Base-by-base conservation (phyloP, 1,140 invertebrate species). In the Pseudomyrmex pallidus region DNA sequence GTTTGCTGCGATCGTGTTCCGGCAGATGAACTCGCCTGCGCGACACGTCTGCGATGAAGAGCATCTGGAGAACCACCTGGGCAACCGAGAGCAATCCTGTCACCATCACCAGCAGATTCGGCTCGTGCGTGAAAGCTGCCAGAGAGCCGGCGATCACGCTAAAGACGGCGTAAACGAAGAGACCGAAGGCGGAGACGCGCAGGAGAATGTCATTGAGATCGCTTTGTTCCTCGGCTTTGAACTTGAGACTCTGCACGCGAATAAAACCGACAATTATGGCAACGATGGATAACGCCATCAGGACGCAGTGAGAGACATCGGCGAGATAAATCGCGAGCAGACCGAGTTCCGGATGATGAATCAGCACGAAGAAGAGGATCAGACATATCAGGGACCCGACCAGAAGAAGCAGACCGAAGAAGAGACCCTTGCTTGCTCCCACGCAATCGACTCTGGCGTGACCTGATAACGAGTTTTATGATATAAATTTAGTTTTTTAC, bases 11-110 rank as follows among this genome's bases (percentile, higher is more conserved):
- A 91, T 98, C 98, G 90, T 99, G 98, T 93, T 98, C 97, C 0
- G 97, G 97, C 52, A 98, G 95, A 89, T 98, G 97, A n/a, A 99
- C 98, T 57, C 97, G 96, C 86, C 98, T 96, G 25, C 98, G 96
- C 2, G 97, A 97, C 0, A 99, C 98, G 93, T 99, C 98, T 50
- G 98, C 97, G 82, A 99, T 99, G 94, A 99, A 99, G 22, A 99
- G 95, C 93, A 99, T 96, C 94, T 99, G 99, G 0, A 98, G 94
- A 10, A 98, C 96, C 35, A 98, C 98, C 95, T 98, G 97, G 87
- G 98, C 93, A 44, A 99, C 96, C 35, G 98, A 97, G 17, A 99
- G 95, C 35, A 97, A 95, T 84, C 97, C 97, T 63, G 98, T 99
- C 68, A 98, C 96, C 96, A 98, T 98, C 22, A 99, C 97, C 74